Percentiles rank a stretch among this genome's conserved stretches.
phyloP scores from a whole-genome alignment of 2,888 invertebrate species.

The Limnephilus auricula region DNA sequence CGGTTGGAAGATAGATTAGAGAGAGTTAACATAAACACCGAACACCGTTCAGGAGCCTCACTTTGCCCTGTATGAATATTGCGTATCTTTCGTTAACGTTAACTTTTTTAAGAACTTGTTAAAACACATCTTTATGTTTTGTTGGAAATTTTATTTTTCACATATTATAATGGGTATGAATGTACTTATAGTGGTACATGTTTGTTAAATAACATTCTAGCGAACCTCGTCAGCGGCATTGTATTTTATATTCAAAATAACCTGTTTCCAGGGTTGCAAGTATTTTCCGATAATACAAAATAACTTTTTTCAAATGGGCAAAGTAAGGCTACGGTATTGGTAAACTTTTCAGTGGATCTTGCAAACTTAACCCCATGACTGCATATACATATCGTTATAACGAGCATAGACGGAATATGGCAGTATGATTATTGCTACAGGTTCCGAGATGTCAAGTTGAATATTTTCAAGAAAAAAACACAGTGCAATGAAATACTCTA shows the following conservation, averaged over 20 bases:
- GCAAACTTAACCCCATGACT: not conserved
- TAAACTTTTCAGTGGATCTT: not conserved
- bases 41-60: not conserved
- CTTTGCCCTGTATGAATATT: not conserved
- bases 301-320: not conserved
- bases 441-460: not conserved
- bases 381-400: not conserved
- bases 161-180: too few species aligned
- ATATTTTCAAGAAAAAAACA: not conserved
- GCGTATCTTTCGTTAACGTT: not conserved
- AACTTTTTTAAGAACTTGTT: too few species aligned
- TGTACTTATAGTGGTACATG: not conserved
- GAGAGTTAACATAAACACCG: not conserved
- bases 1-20: not conserved
- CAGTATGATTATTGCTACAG: not conserved
- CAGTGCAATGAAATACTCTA: too few species aligned
- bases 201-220: not conserved
- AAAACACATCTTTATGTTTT: not conserved
- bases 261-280: not conserved
- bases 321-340: not conserved
- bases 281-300: not conserved
- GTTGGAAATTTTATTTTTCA: not conserved
- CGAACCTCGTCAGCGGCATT: not conserved
- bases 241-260: too few species aligned
- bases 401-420: not conserved